Conservation (phyloP, 2,888 invertebrate genomes). For the Poecilobothrus nobilitatus region DNA sequence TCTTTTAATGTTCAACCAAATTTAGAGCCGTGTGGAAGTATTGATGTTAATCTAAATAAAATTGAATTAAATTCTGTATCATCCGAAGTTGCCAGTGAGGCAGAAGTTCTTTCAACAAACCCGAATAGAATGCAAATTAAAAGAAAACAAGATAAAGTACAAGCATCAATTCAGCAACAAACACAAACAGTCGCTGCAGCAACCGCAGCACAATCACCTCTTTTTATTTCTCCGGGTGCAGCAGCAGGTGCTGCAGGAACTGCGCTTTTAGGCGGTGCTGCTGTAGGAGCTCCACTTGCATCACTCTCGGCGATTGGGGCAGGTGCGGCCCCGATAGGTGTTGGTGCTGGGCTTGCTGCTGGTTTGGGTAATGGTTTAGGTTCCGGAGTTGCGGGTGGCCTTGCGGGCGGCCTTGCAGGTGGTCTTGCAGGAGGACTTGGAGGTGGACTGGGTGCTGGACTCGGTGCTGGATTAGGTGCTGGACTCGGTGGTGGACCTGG, state of each 20-base stretch:
- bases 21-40: slow-evolving; percentile 15
- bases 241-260: neutral
- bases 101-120: neutral
- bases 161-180: neutral
- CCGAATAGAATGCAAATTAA: neutral
- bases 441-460: slow-evolving; percentile 8
- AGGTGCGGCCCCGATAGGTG: neutral
- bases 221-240: neutral
- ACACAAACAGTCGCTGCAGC: neutral
- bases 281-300: slow-evolving; percentile 2
- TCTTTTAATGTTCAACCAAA: slow-evolving; percentile 20
- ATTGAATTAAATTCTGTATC: slow-evolving; percentile 3
- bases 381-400: slow-evolving; percentile 14
- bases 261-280: neutral
- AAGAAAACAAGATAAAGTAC: neutral
- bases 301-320: neutral
- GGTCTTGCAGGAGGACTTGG: slow-evolving; percentile 10
- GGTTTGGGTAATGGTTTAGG: slow-evolving; percentile 9
- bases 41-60: slow-evolving; percentile 17
- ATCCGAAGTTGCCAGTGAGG: neutral
- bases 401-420: neutral
- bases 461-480: slow-evolving; percentile 14
- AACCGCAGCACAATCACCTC: neutral
- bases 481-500: slow-evolving; percentile 14
- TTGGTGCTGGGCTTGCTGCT: slow-evolving; percentile 6